Percentiles rank a stretch among this genome's conserved stretches.
Conservation (phyloP, 1,140 invertebrate genomes). For the Phymorhynchus buccinoides region DNA sequence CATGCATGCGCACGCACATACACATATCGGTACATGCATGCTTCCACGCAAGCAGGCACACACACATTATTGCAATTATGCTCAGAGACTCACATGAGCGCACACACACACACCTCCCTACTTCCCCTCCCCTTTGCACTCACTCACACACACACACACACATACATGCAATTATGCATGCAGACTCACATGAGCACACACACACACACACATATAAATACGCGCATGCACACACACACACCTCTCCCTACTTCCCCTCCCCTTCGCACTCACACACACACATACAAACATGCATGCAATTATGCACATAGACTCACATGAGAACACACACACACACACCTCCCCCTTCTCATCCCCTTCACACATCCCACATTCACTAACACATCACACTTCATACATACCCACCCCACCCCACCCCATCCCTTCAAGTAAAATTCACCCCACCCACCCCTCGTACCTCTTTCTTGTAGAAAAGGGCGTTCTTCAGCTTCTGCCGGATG, state of each 20-base stretch:
- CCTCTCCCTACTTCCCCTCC: neutral
- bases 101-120: neutral
- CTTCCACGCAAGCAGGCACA: neutral
- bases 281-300: neutral
- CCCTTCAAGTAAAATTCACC: neutral
- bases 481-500: conserved; percentile 62
- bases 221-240: neutral
- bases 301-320: neutral
- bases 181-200: neutral
- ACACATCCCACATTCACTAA: neutral
- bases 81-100: neutral
- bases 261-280: neutral
- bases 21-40: neutral
- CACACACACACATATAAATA: neutral
- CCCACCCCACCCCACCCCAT: neutral
- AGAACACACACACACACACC: neutral
- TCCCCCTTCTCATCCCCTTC: neutral
- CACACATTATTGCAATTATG: neutral
- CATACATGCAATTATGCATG: neutral
- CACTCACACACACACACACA: neutral
- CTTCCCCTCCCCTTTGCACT: neutral
- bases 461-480: conserved; percentile 58
- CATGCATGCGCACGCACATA: neutral
- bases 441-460: conserved; percentile 54
- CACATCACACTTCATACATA: neutral